These are phyloP conservation scores for Steromphala cineraria DNA, from an alignment of 2,888 invertebrate genomes.

Conservation along the genomic window DNA sequence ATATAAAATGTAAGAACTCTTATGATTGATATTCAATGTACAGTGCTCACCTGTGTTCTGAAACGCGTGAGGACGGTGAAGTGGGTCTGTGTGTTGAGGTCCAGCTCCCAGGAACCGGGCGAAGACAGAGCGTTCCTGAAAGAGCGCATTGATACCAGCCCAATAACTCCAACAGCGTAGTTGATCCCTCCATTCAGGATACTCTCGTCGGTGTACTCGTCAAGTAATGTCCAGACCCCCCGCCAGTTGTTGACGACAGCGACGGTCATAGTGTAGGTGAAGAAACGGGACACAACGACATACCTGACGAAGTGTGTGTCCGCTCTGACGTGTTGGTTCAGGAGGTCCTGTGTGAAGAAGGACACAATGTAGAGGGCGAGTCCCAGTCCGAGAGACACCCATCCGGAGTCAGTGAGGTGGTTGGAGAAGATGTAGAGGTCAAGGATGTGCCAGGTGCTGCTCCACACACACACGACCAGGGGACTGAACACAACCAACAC, in stretches of 20 bases:
- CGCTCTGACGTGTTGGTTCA: not conserved
- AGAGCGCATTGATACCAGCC: not conserved
- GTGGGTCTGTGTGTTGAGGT: not conserved
- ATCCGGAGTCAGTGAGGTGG: not conserved
- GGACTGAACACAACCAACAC: not conserved
- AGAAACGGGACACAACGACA: not conserved
- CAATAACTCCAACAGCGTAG: not conserved
- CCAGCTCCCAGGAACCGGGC: not conserved
- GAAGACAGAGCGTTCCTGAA: not conserved
- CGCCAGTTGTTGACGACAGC: not conserved
- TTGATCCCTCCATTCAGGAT: not conserved
- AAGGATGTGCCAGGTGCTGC: not conserved
- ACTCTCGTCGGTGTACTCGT: not conserved
- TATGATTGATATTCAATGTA: too few relatives aligned
- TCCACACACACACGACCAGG: not conserved
- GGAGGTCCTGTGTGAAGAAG: not conserved
- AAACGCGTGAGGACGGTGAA: not conserved
- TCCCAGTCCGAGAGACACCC: not conserved
- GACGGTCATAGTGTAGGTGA: not conserved
- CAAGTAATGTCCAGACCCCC: not conserved
- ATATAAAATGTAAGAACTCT: too few relatives aligned
- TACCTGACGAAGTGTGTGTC: not conserved
- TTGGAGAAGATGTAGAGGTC: not conserved
- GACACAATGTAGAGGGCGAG: not conserved
- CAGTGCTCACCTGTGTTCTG: not conserved